Conservation (phyloP, 2,888 invertebrate genomes). For the Synergus gifuensis region DNA sequence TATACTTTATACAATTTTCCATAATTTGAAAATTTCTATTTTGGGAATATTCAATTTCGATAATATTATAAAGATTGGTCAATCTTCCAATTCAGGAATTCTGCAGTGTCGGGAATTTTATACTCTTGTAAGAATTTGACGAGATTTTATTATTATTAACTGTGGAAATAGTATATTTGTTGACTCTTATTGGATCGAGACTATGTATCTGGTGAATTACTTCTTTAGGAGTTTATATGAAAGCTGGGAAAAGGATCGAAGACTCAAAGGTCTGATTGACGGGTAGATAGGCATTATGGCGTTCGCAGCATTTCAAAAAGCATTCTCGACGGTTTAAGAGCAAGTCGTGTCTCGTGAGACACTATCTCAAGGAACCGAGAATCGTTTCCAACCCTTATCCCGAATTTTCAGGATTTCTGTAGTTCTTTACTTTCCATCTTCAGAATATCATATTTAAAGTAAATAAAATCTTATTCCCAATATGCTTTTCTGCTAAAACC, state of each 20-base stretch:
- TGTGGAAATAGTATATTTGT: too few relatives aligned
- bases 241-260: conserved; percentile 51
- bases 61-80: too few relatives aligned
- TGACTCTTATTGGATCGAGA: background rate
- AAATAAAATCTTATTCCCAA: background rate
- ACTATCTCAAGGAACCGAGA: background rate
- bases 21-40: too few relatives aligned
- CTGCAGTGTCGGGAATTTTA: too few relatives aligned
- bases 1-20: too few relatives aligned
- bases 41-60: too few relatives aligned
- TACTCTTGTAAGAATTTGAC: too few relatives aligned
- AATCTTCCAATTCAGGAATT: too few relatives aligned
- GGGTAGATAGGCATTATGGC: conserved; percentile 56
- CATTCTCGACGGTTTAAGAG: conserved; percentile 5
- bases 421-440: background rate
- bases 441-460: background rate
- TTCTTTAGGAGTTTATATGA: background rate
- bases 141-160: too few relatives aligned
- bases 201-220: background rate
- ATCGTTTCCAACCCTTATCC: conserved; percentile 23
- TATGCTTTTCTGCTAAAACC: background rate
- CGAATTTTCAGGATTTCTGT: background rate
- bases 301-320: conserved; percentile 41
- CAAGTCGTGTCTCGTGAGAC: conserved; percentile 12
- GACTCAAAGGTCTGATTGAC: conserved; percentile 54